Evolutionary conservation across 53 echinoderm and acorn worm species (phyloP), one percentile per base, ranked within the genome.

Genomic region (Stichopus horrens): DNA sequence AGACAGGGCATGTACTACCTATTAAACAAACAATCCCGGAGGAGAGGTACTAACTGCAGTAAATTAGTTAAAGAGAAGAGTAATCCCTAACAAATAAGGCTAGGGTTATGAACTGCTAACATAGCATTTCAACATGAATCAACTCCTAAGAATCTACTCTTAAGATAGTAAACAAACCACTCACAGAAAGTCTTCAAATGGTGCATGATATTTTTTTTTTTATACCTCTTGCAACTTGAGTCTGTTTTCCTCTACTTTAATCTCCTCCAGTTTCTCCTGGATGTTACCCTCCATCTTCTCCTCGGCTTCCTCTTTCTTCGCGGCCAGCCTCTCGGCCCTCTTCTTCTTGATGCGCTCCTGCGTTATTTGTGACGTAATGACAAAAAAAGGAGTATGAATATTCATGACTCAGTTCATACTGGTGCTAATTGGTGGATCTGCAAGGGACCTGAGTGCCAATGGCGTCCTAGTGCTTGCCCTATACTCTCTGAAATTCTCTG

Each of bases 301-400:
- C 4, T 54, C 18, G 4, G 93, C 91, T 75, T 95, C 88, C 58
- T 94, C 92, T 77, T 90, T 90, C 89, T 96, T 96, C 53, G 94
- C 94, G 52, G 96, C 94, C 77, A 89, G 73, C 74, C 92, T 91
- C 87, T 97, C 97, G 10, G 89, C 95, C 73, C 92, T 89, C 74
- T 92, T 90, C 93, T 95, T 97, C 68, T 86, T 83, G 52, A 97
- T 90, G 23, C 97, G 92, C 74, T 95, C 97, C 95, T 97, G 76
- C 37, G 37, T 37, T 37, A 37, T 37, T 37, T 37, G 37, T 37
- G 37, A 37, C 37, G 37, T 37, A 37, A 37, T 37, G 68, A 67
- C 11, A n/a, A 67, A 67, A 0, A 67, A 14, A 67, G 13, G 68
- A 67, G 1, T n/a, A 4, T 67, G 11, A n/a, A 14, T n/a, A 67